Conservation (phyloP, 1,140 invertebrate species). For the Helicorthomorpha holstii region DNA sequence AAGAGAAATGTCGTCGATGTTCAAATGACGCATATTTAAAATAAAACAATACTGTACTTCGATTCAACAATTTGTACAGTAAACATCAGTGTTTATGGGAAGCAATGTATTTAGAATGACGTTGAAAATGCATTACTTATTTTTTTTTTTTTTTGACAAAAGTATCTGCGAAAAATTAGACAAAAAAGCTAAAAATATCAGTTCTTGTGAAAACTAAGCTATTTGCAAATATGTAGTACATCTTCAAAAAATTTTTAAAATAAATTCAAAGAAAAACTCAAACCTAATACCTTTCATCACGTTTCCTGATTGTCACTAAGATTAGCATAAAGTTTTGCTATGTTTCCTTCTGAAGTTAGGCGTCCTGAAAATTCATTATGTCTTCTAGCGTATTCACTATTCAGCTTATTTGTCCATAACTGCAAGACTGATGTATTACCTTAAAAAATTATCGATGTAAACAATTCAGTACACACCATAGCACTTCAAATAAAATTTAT, state of each 20-base stretch:
- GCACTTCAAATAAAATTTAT: no score
- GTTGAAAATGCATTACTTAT: no score
- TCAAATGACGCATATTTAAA: not conserved
- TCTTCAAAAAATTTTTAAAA: not conserved
- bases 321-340: constrained; percentile 61
- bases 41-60: not conserved
- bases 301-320: constrained; percentile 32
- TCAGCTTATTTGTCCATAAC: constrained; percentile 27
- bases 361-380: constrained; percentile 63
- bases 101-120: no score
- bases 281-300: not conserved
- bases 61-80: no score
- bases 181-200: not conserved
- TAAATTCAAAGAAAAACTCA: not conserved
- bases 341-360: constrained; percentile 37
- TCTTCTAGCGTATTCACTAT: constrained; percentile 24
- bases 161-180: not conserved
- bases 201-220: not conserved
- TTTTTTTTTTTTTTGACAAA: not conserved
- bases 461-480: no score
- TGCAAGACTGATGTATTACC: constrained; percentile 22
- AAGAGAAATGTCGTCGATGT: no score
- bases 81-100: no score
- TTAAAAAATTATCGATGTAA: no score
- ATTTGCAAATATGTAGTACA: not conserved